phyloP scores from a whole-genome alignment of 2,888 invertebrate species.

The Entomobrya multifasciata region DNA sequence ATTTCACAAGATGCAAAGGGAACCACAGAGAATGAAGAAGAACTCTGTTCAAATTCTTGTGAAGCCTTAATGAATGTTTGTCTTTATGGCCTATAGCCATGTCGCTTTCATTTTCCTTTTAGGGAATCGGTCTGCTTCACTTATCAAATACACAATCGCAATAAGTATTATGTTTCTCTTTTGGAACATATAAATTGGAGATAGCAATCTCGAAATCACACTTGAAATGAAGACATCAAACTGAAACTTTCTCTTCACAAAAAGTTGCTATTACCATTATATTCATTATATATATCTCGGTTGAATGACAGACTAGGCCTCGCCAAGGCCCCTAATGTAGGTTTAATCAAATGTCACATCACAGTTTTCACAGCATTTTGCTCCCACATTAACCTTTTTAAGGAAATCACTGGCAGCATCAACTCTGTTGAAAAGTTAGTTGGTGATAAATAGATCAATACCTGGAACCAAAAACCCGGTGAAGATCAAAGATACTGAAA shows the following conservation, averaged over 20 bases:
- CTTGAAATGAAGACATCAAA: background rate
- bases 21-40: background rate
- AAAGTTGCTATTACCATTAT: background rate
- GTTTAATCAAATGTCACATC: too few species aligned
- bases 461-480: background rate
- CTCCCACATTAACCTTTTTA: too few species aligned
- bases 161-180: background rate
- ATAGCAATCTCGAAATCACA: too few species aligned
- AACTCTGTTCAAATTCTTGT: constrained; percentile 1
- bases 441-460: too few species aligned
- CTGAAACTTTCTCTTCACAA: background rate
- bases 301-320: too few species aligned
- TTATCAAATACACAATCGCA: background rate
- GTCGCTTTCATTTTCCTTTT: background rate
- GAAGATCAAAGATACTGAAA: background rate
- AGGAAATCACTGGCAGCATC: background rate
- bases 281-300: too few species aligned
- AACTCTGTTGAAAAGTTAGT: background rate
- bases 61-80: constrained; percentile 43
- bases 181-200: background rate
- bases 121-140: background rate
- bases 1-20: background rate
- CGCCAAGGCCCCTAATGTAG: too few species aligned
- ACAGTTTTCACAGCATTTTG: too few species aligned
- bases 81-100: background rate